Percentiles rank a stretch among this genome's conserved stretches.
phyloP scores from a whole-genome alignment of 2,888 invertebrate species.

The Lobophora halterata region DNA sequence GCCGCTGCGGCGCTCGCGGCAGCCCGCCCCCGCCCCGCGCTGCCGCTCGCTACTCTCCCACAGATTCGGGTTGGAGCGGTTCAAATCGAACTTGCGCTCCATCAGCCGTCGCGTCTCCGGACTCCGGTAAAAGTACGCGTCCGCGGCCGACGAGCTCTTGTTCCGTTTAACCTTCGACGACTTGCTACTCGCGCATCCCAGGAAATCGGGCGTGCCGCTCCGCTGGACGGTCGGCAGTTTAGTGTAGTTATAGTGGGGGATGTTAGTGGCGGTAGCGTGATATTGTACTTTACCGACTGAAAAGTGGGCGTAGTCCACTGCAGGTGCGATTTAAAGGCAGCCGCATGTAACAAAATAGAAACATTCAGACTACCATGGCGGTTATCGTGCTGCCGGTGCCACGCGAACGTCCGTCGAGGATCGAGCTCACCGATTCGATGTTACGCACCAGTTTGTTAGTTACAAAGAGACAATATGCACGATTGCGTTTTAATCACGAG shows the following conservation, averaged over 20 bases:
- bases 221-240: constrained; percentile 60
- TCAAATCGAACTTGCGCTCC: constrained; percentile 66
- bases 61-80: constrained; percentile 74
- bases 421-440: constrained; percentile 17
- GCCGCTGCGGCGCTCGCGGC: constrained; percentile 61
- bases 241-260: constrained; percentile 67
- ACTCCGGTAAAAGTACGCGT: constrained; percentile 57
- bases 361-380: constrained; percentile 59
- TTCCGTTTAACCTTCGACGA: constrained; percentile 70
- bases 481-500: constrained; percentile 27
- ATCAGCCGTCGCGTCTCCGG: constrained; percentile 64
- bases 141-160: constrained; percentile 75
- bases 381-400: constrained; percentile 19
- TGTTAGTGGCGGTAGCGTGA: constrained; percentile 82
- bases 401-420: constrained; percentile 10
- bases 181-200: constrained; percentile 46
- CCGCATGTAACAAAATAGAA: constrained; percentile 82
- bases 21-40: constrained; percentile 42
- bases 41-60: constrained; percentile 64
- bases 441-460: constrained; percentile 27
- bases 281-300: constrained; percentile 86
- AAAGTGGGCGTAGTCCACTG: constrained; percentile 84
- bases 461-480: constrained; percentile 22
- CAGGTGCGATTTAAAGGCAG: constrained; percentile 80
- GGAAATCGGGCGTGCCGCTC: constrained; percentile 61